phyloP scores from a whole-genome alignment of 2,888 invertebrate genomes.

The Zele albiditarsus region DNA sequence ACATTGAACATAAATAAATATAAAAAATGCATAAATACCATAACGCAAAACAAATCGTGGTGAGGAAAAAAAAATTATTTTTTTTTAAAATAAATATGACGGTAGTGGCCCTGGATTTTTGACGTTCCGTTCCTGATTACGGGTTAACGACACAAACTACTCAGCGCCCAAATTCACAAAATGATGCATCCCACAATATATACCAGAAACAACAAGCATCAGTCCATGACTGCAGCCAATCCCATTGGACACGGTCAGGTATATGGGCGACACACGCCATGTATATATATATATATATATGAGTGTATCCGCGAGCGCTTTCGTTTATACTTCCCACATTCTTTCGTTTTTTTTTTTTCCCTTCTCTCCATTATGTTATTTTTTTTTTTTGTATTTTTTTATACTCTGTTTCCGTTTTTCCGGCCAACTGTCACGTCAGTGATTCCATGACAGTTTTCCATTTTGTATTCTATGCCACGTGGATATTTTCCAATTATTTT shows the following conservation, averaged over 20 bases:
- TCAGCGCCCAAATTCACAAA: constrained; percentile 18
- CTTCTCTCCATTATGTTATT: background rate
- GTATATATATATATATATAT: background rate
- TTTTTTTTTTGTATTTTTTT: background rate
- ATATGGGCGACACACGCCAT: constrained; percentile 19
- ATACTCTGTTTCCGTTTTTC: background rate
- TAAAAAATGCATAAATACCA: background rate
- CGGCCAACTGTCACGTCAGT: constrained; percentile 10
- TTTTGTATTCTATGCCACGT: background rate
- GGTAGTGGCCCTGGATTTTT: background rate
- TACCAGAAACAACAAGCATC: constrained; percentile 19
- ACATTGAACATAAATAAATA: background rate
- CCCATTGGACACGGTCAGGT: constrained; percentile 31
- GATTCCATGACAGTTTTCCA: background rate
- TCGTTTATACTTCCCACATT: constrained; percentile 12
- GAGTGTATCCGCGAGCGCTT: background rate
- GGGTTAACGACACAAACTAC: constrained; percentile 12
- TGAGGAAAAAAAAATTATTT: background rate
- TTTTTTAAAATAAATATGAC: background rate
- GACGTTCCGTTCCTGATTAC: constrained; percentile 18
- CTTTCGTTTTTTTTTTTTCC: background rate
- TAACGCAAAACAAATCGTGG: too few relatives aligned
- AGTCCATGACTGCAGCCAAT: constrained; percentile 22
- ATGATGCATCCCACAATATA: constrained; percentile 28
- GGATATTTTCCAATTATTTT: background rate